Evolutionary conservation across 2,797 vertebrate species (phyloP).

Genomic region (Buceros bicornis): DNA sequence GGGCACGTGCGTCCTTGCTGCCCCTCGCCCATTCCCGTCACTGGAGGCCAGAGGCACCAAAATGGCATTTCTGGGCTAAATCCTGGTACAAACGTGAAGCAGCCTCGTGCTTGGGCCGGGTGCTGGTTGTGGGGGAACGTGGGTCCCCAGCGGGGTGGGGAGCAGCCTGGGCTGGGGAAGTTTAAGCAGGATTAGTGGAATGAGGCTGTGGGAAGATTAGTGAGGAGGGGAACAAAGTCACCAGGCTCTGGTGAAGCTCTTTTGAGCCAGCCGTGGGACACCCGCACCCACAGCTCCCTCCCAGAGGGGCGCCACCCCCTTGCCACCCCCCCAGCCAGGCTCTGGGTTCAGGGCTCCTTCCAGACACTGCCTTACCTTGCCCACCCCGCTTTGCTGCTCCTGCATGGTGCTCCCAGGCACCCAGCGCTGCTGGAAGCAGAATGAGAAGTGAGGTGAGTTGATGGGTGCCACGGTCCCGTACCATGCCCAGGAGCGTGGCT

Average conservation of each 20-base stretch:
- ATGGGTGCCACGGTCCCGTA: accelerated
- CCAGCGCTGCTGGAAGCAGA: not conserved
- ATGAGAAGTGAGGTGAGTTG: not conserved
- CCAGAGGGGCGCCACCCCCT: not conserved
- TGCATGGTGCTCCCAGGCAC: not conserved
- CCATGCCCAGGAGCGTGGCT: not conserved
- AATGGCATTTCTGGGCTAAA: not conserved
- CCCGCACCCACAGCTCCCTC: not conserved
- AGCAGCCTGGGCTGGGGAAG: not conserved
- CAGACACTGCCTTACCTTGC: not conserved
- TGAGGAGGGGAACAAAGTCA: not conserved
- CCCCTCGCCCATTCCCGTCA: accelerated
- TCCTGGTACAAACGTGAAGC: accelerated
- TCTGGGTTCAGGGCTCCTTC: not conserved
- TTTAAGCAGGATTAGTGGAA: not conserved
- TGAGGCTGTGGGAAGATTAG: not conserved
- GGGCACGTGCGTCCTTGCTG: not conserved
- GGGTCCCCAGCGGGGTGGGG: accelerated
- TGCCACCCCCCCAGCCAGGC: not conserved
- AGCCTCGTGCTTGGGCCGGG: accelerated
- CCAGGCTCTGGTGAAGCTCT: not conserved
- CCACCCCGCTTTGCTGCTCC: not conserved
- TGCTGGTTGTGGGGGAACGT: not conserved
- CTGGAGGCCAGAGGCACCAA: accelerated
- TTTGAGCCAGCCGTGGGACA: accelerated